phyloP scores from a whole-genome alignment of 2,888 invertebrate species.

The Lutraria lutraria region DNA sequence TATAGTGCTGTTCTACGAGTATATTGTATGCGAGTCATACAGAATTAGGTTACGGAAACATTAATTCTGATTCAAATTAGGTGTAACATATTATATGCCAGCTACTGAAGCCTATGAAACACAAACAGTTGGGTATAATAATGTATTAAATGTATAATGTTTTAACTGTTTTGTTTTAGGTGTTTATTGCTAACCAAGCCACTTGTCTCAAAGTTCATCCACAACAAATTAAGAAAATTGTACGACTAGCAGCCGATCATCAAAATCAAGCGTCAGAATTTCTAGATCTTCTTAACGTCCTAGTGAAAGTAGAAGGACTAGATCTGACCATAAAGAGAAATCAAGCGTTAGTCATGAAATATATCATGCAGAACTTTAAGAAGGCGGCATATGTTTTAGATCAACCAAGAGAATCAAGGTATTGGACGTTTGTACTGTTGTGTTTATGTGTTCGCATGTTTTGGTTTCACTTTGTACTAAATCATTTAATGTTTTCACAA shows the following conservation, averaged over 20 bases:
- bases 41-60: no score
- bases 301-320: constrained; percentile 85
- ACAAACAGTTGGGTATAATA: no score
- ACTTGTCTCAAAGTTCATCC: constrained; percentile 85
- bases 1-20: no score
- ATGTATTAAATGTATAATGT: no score
- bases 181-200: constrained; percentile 85
- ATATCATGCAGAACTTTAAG: constrained; percentile 86
- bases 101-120: no score
- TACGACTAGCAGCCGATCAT: constrained; percentile 82
- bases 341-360: constrained; percentile 86
- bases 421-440: not conserved
- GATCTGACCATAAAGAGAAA: constrained; percentile 86
- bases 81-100: no score
- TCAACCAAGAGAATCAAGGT: constrained; percentile 81
- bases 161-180: constrained; percentile 68
- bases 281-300: constrained; percentile 82
- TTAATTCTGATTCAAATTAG: no score
- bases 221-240: constrained; percentile 84
- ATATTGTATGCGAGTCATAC: no score
- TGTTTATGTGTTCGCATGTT: not conserved
- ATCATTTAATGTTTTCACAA: no score
- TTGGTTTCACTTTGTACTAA: not conserved
- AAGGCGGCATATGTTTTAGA: constrained; percentile 85
- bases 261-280: constrained; percentile 85